Base-by-base conservation (phyloP, 92 coral and sea anemone genomes). In the Pocillopora meandrina region DNA sequence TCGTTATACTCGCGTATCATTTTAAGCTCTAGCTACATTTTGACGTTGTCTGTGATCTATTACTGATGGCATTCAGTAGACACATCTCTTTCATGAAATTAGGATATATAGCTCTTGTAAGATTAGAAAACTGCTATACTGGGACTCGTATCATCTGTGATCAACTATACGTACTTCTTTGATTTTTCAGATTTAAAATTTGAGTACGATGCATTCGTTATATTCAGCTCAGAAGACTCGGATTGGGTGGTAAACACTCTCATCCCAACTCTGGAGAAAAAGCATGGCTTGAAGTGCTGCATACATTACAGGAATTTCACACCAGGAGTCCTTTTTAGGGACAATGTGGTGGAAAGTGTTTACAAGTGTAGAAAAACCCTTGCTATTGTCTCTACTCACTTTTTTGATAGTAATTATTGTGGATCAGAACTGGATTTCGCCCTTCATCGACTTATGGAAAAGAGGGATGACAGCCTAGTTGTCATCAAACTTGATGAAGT, bases 281-380 rank as follows among this genome's bases (percentile, higher is more conserved):
- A 80, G 35, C 65, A 66, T 49, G 75, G 75, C 11, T 70, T 65
- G 9, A 80, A 80, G 33, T 80, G 84, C 52, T 80, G 84, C 56
- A 47, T 80, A n/a, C 85, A 81, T 65, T 81, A 68, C 85, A 70
- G 85, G 57, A 65, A 82, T 72, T 82, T 82, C 36, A 57, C 2
- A 14, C 78, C 85, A 57, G 85, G 85, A 16, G 47, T 3, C 12
- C 55, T 42, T 16, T 82, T 21, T 71, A n/a, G 20, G 15, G 68
- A 82, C 5, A 82, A 70, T 55, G 71, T 82, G 85, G 67, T 19
- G 8, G 62, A 82, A 35, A 71, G 76, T 59, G 85, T 82, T 4
- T 18, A 57, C 23, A 71, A 16, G 2, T 52, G 77, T 34, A 16
- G 68, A 11, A 82, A 82, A 56, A 82, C 63, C 5, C 5, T 82